Evolutionary conservation across 2,113 vertebrate genomes (phyloP), one percentile per base, ranked within the genome.

Genomic region (Gadus chalcogrammus): DNA sequence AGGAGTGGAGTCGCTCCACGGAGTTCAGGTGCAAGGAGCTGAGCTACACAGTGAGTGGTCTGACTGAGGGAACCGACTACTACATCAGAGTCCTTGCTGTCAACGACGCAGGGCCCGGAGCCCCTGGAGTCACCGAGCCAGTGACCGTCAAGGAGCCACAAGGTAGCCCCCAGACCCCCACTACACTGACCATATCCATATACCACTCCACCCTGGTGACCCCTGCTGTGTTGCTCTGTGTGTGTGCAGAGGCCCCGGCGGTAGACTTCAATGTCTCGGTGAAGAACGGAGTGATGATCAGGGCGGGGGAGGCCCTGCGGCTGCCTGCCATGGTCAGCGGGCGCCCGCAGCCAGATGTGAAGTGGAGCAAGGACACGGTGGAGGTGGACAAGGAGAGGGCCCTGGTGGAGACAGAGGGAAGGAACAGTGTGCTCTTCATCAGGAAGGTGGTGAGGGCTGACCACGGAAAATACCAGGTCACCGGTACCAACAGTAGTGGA

Each of bases 41-140:
- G 63, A 93, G 93, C 9, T 97, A 92, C 71, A 96, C 93, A 0
- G 92, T 97, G 69, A 93, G 88, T 52, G 95, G 95, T 77, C 93
- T 98, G 68, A 94, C 94, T 24, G 95, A 98, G 82, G 97, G 95
- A 64, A 93, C 94, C 0, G 97, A 98, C 87, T 99, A 98, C 63
- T 94, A 94, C 73, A 89, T 99, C 75, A 90, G 95, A 1, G 94
- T 99, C 7, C 87, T 93, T n/a, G 97, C 97, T 0, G 81, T 98
- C 79, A 99, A 99, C 15, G 89, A 90, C 0, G 95, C 95, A 1
- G 97, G 97, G 0, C 95, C 96, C 79, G 97, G 97, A 73, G 93
- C 93, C 2, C 97, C 97, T 8, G 97, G 96, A 68, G 91, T 96
- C 80, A 98, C 97, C 0, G 93, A 92, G 59, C 93, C 95, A 0